These are phyloP conservation scores for Alectoris magna DNA, from an alignment of 2,797 vertebrate species.

Conservation along the genomic window DNA sequence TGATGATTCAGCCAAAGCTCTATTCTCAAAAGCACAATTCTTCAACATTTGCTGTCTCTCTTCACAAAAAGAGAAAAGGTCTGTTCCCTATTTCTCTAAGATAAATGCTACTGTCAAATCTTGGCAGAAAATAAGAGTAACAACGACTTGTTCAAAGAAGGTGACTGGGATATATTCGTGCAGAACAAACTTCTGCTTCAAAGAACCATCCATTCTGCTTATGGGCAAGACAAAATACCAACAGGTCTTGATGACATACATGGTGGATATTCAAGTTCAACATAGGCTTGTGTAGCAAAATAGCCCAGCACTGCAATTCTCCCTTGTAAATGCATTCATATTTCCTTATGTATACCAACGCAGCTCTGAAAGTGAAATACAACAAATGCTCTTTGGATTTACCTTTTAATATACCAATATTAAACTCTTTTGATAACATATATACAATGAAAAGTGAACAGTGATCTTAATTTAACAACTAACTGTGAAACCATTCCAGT, in stretches of 20 bases:
- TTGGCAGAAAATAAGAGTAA: slow-evolving; percentile 27
- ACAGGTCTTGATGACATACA: not conserved
- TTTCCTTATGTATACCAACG: not conserved
- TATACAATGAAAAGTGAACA: not conserved
- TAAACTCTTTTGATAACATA: not conserved
- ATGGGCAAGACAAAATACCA: not conserved
- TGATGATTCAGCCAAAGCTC: not conserved
- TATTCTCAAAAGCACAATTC: not conserved
- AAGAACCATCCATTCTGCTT: not conserved
- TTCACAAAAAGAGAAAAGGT: not conserved
- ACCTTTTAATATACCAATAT: slow-evolving; percentile 47
- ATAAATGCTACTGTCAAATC: slow-evolving; percentile 28
- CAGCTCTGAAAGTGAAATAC: not conserved
- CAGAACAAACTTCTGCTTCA: not conserved
- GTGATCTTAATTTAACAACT: not conserved
- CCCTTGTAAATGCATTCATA: not conserved
- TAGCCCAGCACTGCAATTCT: not conserved
- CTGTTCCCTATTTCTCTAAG: not conserved
- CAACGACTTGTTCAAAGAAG: not conserved
- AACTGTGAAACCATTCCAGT: not conserved
- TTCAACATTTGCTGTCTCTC: not conserved
- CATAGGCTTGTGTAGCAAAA: not conserved
- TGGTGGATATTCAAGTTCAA: not conserved
- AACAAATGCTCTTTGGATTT: not conserved
- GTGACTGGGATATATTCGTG: not conserved